Evolutionary conservation across 2,113 vertebrate species (phyloP).

Genomic region (Lipophrys pholis): DNA sequence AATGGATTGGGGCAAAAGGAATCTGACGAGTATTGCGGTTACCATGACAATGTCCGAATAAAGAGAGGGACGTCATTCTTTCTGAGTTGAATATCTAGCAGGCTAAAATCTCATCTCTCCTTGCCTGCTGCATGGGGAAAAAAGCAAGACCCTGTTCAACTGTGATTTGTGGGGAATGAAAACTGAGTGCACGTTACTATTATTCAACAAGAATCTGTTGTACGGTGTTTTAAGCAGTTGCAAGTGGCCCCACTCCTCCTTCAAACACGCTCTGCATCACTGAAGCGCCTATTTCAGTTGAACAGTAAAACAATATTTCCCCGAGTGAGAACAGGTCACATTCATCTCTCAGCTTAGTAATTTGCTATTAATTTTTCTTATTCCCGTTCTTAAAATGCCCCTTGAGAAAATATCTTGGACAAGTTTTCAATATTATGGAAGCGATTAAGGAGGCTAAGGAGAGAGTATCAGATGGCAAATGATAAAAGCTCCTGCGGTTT

Average conservation of each 20-base stretch:
- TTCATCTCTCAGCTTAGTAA: slow-evolving; percentile 1
- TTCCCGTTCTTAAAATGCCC: slow-evolving; percentile 14
- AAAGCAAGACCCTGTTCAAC: slow-evolving; percentile 23
- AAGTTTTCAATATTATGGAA: slow-evolving; percentile 42
- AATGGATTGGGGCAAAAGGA: slow-evolving; percentile 74
- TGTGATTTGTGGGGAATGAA: slow-evolving; percentile 51
- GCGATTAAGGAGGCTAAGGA: slow-evolving; percentile 48
- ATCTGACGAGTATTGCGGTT: slow-evolving; percentile 71
- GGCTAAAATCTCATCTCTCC: slow-evolving; percentile 55
- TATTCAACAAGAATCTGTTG: slow-evolving; percentile 45
- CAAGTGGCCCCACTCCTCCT: not conserved
- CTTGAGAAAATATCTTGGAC: slow-evolving; percentile 1
- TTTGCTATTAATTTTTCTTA: slow-evolving; percentile 7
- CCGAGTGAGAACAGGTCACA: not conserved
- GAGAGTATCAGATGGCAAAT: slow-evolving; percentile 34
- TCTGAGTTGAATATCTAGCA: slow-evolving; percentile 61
- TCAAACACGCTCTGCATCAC: no score
- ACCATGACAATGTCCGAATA: slow-evolving; percentile 79
- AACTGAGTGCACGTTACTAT: slow-evolving; percentile 44
- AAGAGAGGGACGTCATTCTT: slow-evolving; percentile 67
- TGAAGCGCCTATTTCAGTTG: no score
- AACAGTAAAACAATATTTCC: no score
- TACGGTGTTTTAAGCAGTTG: slow-evolving; percentile 23
- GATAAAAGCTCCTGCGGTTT: slow-evolving; percentile 33
- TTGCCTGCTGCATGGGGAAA: slow-evolving; percentile 14